Conservation (phyloP, 2,888 invertebrate species). For the Gasteruption jaculator region DNA sequence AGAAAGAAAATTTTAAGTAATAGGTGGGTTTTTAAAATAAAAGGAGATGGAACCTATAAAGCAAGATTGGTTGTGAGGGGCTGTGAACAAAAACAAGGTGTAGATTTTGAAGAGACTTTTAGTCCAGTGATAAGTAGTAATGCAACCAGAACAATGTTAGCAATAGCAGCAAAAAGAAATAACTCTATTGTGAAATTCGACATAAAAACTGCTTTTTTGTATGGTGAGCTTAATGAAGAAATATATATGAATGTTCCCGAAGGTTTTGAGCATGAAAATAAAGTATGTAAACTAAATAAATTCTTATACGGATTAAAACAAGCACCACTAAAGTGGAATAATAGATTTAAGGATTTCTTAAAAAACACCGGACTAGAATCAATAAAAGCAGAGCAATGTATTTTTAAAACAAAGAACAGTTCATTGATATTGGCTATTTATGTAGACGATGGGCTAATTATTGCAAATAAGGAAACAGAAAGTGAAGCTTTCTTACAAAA, state of each 20-base stretch:
- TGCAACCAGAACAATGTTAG: background rate
- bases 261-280: background rate
- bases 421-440: slow-evolving; percentile 15
- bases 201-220: slow-evolving; percentile 4
- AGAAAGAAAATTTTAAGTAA: background rate
- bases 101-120: background rate
- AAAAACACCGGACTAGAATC: slow-evolving; percentile 10
- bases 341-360: slow-evolving; percentile 12
- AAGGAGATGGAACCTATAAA: background rate
- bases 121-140: background rate
- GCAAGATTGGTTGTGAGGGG: background rate
- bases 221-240: slow-evolving; percentile 1
- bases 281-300: slow-evolving; percentile 1
- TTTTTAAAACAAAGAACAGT: slow-evolving; percentile 16
- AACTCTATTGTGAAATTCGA: background rate
- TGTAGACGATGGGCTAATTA: slow-evolving; percentile 18
- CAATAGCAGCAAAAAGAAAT: background rate
- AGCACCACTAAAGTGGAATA: slow-evolving; percentile 7
- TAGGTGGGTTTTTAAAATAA: background rate
- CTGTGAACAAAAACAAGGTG: background rate
- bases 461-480: slow-evolving; percentile 13
- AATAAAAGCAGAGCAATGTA: slow-evolving; percentile 13
- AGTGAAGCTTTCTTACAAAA: slow-evolving; percentile 8
- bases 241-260: background rate
- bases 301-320: slow-evolving; percentile 3